phyloP scores from a whole-genome alignment of 2,888 invertebrate species.

The Orthonychiurus folsomi region DNA sequence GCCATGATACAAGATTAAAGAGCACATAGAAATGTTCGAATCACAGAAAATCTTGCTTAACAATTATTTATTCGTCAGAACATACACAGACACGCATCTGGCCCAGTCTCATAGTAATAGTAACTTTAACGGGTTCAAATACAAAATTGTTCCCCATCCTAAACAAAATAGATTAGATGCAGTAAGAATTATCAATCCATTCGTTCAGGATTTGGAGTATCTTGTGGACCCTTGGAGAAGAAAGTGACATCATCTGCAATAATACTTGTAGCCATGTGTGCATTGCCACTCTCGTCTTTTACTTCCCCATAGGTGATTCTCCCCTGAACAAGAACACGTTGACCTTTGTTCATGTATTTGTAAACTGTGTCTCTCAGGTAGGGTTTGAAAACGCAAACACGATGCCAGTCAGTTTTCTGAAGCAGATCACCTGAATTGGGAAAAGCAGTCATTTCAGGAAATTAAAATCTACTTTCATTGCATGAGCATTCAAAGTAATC shows the following conservation, averaged over 20 bases:
- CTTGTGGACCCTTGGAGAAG: slow-evolving; percentile 49
- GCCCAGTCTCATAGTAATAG: neutral
- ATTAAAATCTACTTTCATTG: too few relatives aligned
- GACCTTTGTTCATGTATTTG: slow-evolving; percentile 74
- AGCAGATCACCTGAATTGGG: slow-evolving; percentile 68
- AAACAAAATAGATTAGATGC: neutral
- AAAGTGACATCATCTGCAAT: slow-evolving; percentile 82
- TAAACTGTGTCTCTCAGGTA: slow-evolving; percentile 67
- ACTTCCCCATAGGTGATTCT: slow-evolving; percentile 76
- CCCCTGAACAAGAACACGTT: slow-evolving; percentile 71
- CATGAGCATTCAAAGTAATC: too few relatives aligned
- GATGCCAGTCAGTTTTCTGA: slow-evolving; percentile 87
- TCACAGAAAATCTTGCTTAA: neutral
- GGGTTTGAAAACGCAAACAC: slow-evolving; percentile 77
- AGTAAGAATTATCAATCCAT: neutral
- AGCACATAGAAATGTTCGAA: neutral
- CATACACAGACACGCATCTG: neutral
- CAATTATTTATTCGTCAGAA: neutral
- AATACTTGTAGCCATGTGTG: slow-evolving; percentile 64
- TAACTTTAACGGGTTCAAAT: neutral
- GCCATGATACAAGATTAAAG: neutral
- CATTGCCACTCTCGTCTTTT: slow-evolving; percentile 64
- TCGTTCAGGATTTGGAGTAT: neutral
- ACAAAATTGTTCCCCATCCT: too few relatives aligned
- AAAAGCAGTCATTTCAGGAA: slow-evolving; percentile 42